Conservation (phyloP, 2,888 invertebrate species). For the Torymus aiolomorphi region DNA sequence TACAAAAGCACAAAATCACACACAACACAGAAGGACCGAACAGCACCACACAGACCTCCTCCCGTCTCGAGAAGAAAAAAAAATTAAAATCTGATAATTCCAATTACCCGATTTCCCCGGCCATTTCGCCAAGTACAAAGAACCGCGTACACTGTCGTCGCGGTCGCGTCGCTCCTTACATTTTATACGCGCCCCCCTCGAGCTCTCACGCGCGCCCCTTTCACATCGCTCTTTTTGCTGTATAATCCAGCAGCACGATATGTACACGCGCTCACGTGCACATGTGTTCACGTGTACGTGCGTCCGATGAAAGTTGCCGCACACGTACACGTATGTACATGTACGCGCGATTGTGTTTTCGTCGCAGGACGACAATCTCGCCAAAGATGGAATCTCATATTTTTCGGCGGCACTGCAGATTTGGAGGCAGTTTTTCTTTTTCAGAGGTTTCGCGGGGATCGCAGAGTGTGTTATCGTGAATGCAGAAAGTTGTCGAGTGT, state of each 20-base stretch:
- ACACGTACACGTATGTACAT: not conserved
- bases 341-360: not conserved
- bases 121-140: slow-evolving; percentile 58
- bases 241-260: no score
- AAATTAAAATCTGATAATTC: not conserved
- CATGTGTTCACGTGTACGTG: not conserved
- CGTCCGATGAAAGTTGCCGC: slow-evolving; percentile 16
- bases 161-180: slow-evolving; percentile 18
- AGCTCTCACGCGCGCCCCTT: not conserved
- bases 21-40: no score
- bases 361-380: not conserved
- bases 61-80: no score
- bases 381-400: not conserved
- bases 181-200: slow-evolving; percentile 50
- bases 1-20: no score
- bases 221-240: not conserved
- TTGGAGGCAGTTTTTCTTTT: not conserved
- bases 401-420: not conserved
- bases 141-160: slow-evolving; percentile 27
- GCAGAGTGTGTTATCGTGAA: no score
- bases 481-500: no score
- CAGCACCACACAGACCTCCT: no score
- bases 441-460: no score
- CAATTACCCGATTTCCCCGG: slow-evolving; percentile 59
- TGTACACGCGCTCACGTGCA: not conserved